Conservation (phyloP, 1,140 invertebrate species). For the Tetragnatha versicolor region DNA sequence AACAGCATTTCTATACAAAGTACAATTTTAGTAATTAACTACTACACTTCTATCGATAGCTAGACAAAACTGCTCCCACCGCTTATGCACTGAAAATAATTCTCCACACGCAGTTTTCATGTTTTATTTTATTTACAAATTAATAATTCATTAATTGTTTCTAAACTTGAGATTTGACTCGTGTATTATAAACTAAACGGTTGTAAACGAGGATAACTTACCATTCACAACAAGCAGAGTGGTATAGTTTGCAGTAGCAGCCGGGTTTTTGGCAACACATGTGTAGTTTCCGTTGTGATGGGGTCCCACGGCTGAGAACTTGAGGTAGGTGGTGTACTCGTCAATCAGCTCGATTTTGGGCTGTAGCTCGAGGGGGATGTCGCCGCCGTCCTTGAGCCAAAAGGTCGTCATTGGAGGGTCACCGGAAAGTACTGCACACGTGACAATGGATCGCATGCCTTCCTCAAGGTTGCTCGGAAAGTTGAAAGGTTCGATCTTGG, state of each 20-base stretch:
- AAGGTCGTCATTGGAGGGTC: slow-evolving; percentile 89
- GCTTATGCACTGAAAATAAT: no score
- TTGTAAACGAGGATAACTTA: slow-evolving; percentile 53
- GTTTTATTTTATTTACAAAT: no score
- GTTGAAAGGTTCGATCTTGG: slow-evolving; percentile 66
- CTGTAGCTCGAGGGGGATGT: slow-evolving; percentile 67
- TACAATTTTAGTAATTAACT: no score
- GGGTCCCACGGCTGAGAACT: slow-evolving; percentile 60
- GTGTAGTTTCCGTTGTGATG: slow-evolving; percentile 67
- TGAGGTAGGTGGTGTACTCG: slow-evolving; percentile 55
- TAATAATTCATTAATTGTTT: no score
- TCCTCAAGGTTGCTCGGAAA: slow-evolving; percentile 82
- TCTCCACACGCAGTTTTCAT: no score
- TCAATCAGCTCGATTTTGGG: slow-evolving; percentile 57
- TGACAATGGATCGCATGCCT: slow-evolving; percentile 86
- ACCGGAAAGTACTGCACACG: slow-evolving; percentile 91
- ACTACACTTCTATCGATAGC: no score
- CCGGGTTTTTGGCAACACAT: slow-evolving; percentile 64
- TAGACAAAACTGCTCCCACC: no score
- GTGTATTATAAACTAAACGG: no score
- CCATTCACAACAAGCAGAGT: slow-evolving; percentile 64
- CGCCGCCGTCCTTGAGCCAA: slow-evolving; percentile 85
- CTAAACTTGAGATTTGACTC: no score
- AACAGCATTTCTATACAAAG: no score
- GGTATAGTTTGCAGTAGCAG: slow-evolving; percentile 62